phyloP scores from a whole-genome alignment of 2,113 vertebrate species.

The Acanthochromis polyacanthus region DNA sequence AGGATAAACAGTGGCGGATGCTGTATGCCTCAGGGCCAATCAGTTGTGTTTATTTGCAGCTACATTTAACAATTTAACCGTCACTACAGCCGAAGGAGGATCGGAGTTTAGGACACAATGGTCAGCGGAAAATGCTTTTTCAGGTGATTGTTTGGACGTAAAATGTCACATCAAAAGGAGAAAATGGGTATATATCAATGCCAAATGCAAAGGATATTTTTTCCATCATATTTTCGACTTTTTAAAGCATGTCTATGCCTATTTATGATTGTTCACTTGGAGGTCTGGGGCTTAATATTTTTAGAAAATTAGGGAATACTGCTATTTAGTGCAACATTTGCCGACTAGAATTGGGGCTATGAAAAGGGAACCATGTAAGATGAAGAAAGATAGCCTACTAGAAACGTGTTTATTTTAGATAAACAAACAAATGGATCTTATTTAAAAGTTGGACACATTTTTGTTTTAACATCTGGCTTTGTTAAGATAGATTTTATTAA shows the following conservation, averaged over 20 bases:
- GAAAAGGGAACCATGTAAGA: no score
- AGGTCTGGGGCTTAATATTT: background rate
- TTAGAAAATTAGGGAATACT: no score
- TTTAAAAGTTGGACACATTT: no score
- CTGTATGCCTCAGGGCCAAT: background rate
- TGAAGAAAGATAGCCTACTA: background rate
- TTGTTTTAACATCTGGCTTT: no score
- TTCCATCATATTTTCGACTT: background rate
- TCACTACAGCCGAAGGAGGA: constrained; percentile 9
- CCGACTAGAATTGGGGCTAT: no score
- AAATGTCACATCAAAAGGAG: no score
- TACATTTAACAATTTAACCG: constrained; percentile 15
- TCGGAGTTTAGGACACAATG: background rate
- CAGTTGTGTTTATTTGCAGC: constrained; percentile 13
- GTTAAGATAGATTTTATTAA: no score
- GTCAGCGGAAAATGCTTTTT: no score
- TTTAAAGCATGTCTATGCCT: background rate
- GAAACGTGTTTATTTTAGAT: background rate
- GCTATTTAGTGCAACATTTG: no score
- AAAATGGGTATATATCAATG: background rate
- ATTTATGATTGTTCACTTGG: background rate
- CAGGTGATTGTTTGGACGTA: no score
- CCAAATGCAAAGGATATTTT: background rate
- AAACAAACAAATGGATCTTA: no score
- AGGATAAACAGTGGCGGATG: constrained; percentile 13